Evolutionary conservation across 2,113 vertebrate genomes (phyloP).

Genomic region (Paratilapia polleni): DNA sequence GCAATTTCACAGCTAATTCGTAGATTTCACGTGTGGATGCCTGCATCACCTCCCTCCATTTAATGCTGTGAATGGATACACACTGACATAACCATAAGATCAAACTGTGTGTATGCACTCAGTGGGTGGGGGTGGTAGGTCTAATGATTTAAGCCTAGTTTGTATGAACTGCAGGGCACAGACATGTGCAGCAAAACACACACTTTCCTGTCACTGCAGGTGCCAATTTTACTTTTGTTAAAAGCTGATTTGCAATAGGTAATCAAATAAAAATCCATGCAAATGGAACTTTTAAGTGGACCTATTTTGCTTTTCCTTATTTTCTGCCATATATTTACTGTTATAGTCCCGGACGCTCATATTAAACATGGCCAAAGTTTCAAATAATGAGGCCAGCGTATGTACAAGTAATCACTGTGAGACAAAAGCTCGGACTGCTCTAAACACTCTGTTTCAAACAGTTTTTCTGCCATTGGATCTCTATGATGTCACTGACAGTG

Average conservation of each 20-base stretch:
- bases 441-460: no score
- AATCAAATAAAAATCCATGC: neutral
- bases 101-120: slow-evolving; percentile 8
- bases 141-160: slow-evolving; percentile 57
- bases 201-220: neutral
- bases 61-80: slow-evolving; percentile 63
- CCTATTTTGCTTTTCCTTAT: no score
- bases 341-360: accelerated
- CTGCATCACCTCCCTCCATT: slow-evolving; percentile 68
- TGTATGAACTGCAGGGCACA: slow-evolving; percentile 38
- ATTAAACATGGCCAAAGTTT: neutral
- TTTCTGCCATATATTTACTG: neutral
- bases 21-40: slow-evolving; percentile 79
- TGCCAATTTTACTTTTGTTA: neutral
- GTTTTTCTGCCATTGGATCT: neutral
- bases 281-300: neutral
- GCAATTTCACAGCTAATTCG: slow-evolving; percentile 82
- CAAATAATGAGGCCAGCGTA: neutral
- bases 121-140: slow-evolving; percentile 13
- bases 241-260: neutral
- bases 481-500: neutral
- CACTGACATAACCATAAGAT: slow-evolving; percentile 32
- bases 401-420: neutral
- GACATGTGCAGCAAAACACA: slow-evolving; percentile 23
- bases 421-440: neutral